phyloP scores from a whole-genome alignment of 2,113 vertebrate genomes.

The Trogon melanurus region DNA sequence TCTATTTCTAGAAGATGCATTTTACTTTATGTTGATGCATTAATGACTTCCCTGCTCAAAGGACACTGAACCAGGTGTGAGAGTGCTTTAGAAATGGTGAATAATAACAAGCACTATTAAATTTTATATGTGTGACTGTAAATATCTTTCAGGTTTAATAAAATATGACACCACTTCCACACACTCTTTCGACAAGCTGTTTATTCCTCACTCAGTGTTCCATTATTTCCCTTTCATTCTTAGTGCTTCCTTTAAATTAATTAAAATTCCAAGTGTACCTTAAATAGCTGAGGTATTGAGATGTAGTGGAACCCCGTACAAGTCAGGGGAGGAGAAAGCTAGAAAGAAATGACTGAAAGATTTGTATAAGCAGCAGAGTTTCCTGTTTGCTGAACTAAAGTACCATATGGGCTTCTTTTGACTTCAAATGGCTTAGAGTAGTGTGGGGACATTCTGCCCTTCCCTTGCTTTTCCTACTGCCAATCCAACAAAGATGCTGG shows the following conservation, averaged over 20 bases:
- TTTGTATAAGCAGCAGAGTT: background rate
- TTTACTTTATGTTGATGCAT: background rate
- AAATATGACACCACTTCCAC: background rate
- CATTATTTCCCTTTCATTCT: background rate
- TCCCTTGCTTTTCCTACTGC: background rate
- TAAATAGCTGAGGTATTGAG: background rate
- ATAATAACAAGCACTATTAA: background rate
- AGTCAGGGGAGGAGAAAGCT: background rate
- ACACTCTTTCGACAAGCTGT: background rate
- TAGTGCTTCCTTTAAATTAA: background rate
- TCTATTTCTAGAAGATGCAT: background rate
- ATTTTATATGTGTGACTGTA: background rate
- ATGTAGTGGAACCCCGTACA: background rate
- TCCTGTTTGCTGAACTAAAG: background rate
- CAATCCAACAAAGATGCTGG: background rate
- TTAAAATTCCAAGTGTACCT: background rate
- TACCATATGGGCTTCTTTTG: background rate
- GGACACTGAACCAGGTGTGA: background rate
- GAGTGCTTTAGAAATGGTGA: background rate
- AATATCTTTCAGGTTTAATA: background rate
- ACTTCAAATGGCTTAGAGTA: background rate
- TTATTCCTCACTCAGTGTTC: background rate
- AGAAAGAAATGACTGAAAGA: background rate
- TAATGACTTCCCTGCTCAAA: background rate
- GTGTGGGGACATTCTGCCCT: background rate